Conservation (phyloP, 2,797 vertebrate species). For the Odontamblyopus rebecca region DNA sequence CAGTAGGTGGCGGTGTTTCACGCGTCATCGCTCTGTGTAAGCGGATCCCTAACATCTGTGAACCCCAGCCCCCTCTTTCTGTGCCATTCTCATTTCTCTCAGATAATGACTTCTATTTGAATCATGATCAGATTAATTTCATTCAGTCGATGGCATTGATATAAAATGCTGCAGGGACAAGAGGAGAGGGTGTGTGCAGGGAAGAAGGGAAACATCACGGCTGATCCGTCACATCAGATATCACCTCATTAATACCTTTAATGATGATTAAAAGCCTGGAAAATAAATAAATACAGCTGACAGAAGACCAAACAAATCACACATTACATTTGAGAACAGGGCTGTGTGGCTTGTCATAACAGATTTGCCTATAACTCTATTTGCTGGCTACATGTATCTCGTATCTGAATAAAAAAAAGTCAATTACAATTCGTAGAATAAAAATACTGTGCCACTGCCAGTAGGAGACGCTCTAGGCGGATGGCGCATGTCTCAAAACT, state of each 20-base stretch:
- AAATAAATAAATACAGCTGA: conserved; percentile 8
- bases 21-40: conserved; percentile 9
- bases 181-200: not conserved
- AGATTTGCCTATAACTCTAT: not conserved
- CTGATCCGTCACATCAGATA: conserved; percentile 29
- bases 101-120: conserved; percentile 33
- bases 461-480: not conserved
- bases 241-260: conserved; percentile 34
- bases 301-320: not conserved
- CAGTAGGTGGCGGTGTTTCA: conserved; percentile 58
- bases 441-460: not conserved
- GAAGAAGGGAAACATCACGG: conserved; percentile 5
- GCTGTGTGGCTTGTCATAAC: not conserved
- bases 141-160: conserved; percentile 8
- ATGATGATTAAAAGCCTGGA: conserved; percentile 4
- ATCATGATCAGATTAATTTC: conserved; percentile 20
- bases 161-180: conserved; percentile 18
- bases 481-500: not conserved
- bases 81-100: conserved; percentile 13
- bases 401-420: not conserved
- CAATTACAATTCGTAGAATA: not conserved
- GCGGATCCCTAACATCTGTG: conserved; percentile 6
- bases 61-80: not conserved
- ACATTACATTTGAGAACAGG: not conserved
- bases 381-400: not conserved